Evolutionary conservation across 2,888 invertebrate species (phyloP).

Genomic region (Drosophila kokeensis): DNA sequence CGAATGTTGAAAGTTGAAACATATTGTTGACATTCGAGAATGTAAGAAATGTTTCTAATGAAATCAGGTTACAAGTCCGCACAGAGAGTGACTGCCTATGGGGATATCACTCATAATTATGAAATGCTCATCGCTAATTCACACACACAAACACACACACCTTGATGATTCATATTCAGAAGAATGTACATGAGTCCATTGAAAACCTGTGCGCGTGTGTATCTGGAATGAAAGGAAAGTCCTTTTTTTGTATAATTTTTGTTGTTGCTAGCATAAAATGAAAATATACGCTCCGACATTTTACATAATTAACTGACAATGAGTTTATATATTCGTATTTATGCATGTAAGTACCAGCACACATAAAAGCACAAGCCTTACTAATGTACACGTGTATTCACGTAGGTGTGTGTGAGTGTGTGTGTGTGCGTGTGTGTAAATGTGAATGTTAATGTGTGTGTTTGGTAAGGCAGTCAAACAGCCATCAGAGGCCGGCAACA

Average conservation of each 20-base stretch:
- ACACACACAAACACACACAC: background rate
- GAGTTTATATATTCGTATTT: conserved; percentile 51
- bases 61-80: background rate
- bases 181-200: conserved; percentile 43
- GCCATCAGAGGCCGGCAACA: conserved; percentile 23
- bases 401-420: background rate
- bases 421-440: background rate
- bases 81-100: background rate
- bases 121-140: conserved; percentile 39
- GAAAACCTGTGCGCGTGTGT: conserved; percentile 35
- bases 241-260: conserved; percentile 51
- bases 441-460: background rate
- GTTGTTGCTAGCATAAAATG: conserved; percentile 34
- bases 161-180: conserved; percentile 10
- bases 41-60: background rate
- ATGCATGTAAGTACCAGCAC: conserved; percentile 25
- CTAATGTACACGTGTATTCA: conserved; percentile 1
- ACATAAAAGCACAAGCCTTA: conserved; percentile 30
- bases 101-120: background rate
- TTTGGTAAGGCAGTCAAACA: conserved; percentile 35
- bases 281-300: conserved; percentile 60
- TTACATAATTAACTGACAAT: conserved; percentile 80
- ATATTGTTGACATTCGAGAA: background rate
- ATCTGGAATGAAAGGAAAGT: conserved; percentile 55
- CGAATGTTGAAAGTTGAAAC: background rate